A percentile compares a stretch with the other conserved stretches of the same genome.
Conservation (phyloP, 2,113 vertebrate genomes). For the Cynopterus brachyotis region DNA sequence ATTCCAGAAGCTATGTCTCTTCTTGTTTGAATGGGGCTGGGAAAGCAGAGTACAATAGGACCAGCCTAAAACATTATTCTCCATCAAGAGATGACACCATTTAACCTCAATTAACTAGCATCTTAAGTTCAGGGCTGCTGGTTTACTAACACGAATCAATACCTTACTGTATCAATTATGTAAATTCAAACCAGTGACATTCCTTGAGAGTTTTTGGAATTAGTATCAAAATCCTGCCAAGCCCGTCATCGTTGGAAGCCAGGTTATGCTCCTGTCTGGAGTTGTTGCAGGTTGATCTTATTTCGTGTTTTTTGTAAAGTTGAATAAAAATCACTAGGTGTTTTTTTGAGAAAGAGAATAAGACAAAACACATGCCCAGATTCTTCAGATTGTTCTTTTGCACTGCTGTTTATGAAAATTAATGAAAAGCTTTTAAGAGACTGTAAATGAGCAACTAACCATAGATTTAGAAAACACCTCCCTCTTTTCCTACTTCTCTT, state of each 20-base stretch:
- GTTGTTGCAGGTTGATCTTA: neutral
- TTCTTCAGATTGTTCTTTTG: neutral
- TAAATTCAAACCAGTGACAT: slow-evolving; percentile 25
- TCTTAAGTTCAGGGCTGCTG: slow-evolving; percentile 24
- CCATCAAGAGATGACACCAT: neutral
- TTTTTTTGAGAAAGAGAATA: neutral
- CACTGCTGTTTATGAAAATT: neutral
- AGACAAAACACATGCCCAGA: neutral
- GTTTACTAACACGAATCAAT: slow-evolving; percentile 58
- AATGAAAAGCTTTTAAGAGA: slow-evolving; percentile 23
- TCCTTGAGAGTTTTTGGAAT: neutral
- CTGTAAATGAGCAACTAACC: neutral
- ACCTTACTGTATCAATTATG: slow-evolving; percentile 56
- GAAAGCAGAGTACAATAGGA: neutral
- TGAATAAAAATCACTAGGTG: neutral
- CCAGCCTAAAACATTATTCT: neutral
- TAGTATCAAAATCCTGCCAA: neutral
- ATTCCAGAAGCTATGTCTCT: neutral
- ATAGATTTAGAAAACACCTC: neutral
- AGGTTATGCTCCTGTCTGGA: neutral
- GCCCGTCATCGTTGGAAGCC: neutral
- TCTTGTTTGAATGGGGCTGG: neutral
- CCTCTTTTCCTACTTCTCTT: neutral
- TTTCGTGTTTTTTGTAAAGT: neutral
- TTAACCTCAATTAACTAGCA: slow-evolving; percentile 61